These are phyloP conservation scores for Psephotus haematonotus DNA, from an alignment of 2,113 vertebrate species.

Conservation along the genomic window DNA sequence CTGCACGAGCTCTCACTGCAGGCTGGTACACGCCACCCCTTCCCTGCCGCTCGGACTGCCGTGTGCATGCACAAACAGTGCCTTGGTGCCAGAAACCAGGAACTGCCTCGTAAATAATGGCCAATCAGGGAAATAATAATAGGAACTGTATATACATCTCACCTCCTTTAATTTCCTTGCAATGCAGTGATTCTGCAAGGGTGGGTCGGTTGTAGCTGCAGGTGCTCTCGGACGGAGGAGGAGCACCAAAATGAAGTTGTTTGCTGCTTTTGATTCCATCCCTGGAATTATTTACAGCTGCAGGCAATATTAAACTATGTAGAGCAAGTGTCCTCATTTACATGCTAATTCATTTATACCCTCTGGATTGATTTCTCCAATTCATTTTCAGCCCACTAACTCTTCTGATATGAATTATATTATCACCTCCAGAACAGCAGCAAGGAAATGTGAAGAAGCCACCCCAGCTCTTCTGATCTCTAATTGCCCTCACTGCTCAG, in stretches of 20 bases:
- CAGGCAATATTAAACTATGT: constrained; percentile 78
- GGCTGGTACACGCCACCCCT: background rate
- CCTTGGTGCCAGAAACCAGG: background rate
- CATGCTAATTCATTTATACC: constrained; percentile 83
- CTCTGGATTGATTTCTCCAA: constrained; percentile 80
- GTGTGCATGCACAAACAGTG: background rate
- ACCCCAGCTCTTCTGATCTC: constrained; percentile 59
- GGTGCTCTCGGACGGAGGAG: constrained; percentile 53
- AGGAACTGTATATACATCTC: background rate
- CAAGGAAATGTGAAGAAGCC: constrained; percentile 50
- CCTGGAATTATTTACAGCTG: constrained; percentile 80
- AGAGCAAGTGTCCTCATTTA: constrained; percentile 81
- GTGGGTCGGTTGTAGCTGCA: constrained; percentile 40
- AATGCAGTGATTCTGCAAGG: background rate
- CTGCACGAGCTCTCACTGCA: fast-evolving
- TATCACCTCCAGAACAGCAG: constrained; percentile 72
- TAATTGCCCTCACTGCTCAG: constrained; percentile 44
- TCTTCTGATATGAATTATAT: constrained; percentile 77
- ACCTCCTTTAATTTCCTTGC: constrained; percentile 32
- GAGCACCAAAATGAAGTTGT: constrained; percentile 76
- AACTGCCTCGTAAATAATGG: constrained; percentile 39
- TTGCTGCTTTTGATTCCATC: constrained; percentile 75
- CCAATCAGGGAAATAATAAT: background rate
- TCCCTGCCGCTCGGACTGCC: fast-evolving
- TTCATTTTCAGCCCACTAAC: constrained; percentile 79